Evolutionary conservation across 2,113 vertebrate genomes (phyloP), one percentile per base, ranked within the genome.

Genomic region (Martes martes): DNA sequence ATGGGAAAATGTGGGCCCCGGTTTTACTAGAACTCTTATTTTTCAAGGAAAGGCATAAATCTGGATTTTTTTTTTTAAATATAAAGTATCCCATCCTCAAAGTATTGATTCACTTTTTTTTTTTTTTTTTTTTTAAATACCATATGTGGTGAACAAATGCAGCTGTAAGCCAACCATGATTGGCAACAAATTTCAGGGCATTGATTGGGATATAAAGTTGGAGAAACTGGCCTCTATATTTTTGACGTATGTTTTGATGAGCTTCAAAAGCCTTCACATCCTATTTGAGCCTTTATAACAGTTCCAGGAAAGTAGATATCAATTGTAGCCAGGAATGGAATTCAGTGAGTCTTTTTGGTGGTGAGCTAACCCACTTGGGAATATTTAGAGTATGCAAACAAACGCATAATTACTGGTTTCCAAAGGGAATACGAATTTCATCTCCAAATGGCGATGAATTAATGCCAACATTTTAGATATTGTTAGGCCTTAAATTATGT

Each of bases 341-440:
- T 92, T 79, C 10, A 11, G 0, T 59, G 57, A 84, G 23, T 83
- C 33, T 8, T 89, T 90, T 33, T 92, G 47, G 65, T 97, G 52
- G 82, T 93, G 65, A 93, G 42, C 33, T 90, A 76, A 36, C 16
- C 33, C n/a, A 26, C 47, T 78, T 55, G 61, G 45, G n/a, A 74
- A 45, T 96, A 83, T 80, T 85, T 74, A 78, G 24, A 87, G 47
- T 61, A 59, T 71, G 33, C 63, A 95, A 94, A 71, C 24, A 97
- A 84, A 84, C 36, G 85, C 33, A 24, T 92, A 96, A 95, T 94
- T 94, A 65, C 45, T 74, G 81, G 69, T 95, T 94, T 96, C 88
- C 82, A 95, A 94, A 57, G 82, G 28, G 1, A 96, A 78, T 74
- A 67, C 26, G 81, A 74, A 79, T 76, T 97, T 92, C 52, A 94